Evolutionary conservation across 1,140 invertebrate genomes (phyloP).

Genomic region (Hestina assimilis): DNA sequence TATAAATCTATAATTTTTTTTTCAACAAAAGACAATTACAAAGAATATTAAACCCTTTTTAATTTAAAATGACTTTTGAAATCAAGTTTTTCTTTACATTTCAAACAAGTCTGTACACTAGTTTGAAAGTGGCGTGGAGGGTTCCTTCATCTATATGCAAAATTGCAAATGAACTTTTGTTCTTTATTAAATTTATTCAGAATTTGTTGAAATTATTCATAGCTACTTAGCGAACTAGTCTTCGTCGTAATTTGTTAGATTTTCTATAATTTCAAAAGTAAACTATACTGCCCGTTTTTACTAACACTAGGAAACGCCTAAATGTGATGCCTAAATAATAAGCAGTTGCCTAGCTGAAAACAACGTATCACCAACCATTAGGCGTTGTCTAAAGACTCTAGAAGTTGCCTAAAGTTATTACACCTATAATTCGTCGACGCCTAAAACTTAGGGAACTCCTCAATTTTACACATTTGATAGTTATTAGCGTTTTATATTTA

Average conservation of each 20-base stretch:
- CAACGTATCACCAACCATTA: too few relatives aligned
- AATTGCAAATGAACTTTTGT: slow-evolving; percentile 34
- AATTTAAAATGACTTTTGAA: slow-evolving; percentile 2
- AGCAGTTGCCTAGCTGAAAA: too few relatives aligned
- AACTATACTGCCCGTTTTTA: not conserved
- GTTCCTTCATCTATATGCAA: slow-evolving; percentile 34
- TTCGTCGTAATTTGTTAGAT: not conserved
- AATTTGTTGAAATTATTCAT: slow-evolving; percentile 39
- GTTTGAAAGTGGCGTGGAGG: slow-evolving; percentile 19
- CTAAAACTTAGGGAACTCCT: too few relatives aligned
- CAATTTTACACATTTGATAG: too few relatives aligned
- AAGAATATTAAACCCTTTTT: not conserved
- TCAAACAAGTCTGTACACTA: slow-evolving; percentile 6
- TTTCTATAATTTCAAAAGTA: not conserved
- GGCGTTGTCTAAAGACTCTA: too few relatives aligned
- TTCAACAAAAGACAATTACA: not conserved
- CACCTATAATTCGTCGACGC: too few relatives aligned
- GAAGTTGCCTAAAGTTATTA: too few relatives aligned
- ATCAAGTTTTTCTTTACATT: not conserved
- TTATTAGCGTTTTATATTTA: too few relatives aligned
- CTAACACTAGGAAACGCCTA: too few relatives aligned
- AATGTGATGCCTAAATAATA: too few relatives aligned
- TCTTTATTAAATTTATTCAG: slow-evolving; percentile 36
- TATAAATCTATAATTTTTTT: not conserved
- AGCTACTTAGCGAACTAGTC: slow-evolving; percentile 28